Conservation (phyloP, 2,113 vertebrate species). For the Sturnus vulgaris region DNA sequence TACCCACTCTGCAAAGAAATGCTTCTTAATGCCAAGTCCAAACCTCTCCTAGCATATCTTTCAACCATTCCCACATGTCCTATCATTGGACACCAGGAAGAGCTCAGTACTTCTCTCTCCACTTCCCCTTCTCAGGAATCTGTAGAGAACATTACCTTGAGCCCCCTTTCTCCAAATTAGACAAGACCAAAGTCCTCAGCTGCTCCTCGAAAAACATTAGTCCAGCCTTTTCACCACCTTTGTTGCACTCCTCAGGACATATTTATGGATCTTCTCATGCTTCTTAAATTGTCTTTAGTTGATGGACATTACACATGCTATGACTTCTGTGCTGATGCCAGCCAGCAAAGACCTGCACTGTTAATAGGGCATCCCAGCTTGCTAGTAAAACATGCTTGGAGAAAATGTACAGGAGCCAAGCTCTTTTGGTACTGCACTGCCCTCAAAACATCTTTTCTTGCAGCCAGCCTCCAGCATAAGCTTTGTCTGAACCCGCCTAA, state of each 20-base stretch:
- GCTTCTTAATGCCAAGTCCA: not conserved
- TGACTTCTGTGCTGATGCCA: not conserved
- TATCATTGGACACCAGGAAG: not conserved
- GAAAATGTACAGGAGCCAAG: not conserved
- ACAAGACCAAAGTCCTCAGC: not conserved
- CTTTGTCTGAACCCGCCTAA: not conserved
- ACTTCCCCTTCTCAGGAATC: not conserved
- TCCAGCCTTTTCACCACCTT: not conserved
- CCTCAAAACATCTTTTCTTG: not conserved
- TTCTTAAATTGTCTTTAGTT: not conserved
- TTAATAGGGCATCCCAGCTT: not conserved
- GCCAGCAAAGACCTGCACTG: not conserved
- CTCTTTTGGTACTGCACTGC: not conserved
- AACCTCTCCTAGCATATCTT: not conserved
- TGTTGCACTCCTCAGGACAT: not conserved
- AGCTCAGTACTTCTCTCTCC: not conserved
- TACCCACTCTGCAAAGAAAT: not conserved
- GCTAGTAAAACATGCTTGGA: not conserved
- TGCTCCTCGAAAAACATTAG: not conserved
- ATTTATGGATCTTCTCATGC: not conserved
- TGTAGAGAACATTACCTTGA: not conserved
- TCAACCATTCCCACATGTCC: fast-evolving
- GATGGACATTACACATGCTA: not conserved
- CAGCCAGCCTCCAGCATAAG: not conserved
- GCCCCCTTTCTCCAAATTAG: not conserved